Evolutionary conservation across 92 coral and sea anemone species (phyloP), one percentile per base, ranked within the genome.

Genomic region (Ricordea florida): DNA sequence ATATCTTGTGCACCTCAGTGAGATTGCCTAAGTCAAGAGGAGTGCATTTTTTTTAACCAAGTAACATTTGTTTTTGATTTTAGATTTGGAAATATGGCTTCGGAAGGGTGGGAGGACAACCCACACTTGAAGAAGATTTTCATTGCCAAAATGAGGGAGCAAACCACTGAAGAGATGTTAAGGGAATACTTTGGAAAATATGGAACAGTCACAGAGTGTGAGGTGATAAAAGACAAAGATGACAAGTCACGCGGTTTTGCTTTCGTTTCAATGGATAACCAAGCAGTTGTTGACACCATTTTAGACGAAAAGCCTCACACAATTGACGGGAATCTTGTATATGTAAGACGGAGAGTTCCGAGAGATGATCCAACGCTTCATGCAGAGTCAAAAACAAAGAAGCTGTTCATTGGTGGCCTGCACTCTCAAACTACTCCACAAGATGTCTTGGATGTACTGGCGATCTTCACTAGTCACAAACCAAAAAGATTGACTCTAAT

Each of bases 401-500:
- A 94, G 87, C 80, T 94, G 1, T 94, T 94, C 70, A 70, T 94
- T 21, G 98, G 98, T 5, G 98, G 98, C 4, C 57, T 94, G 31
- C 75, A 80, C 21, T 84, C 81, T 2, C 92, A 91, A 21, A 85
- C 86, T 6, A 50, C 90, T 0, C 90, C 85, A 56, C 61, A 77
- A 6, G 97, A 86, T 42, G 72, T 92, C 66, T 63, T 53, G 14
- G 84, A 79, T 24, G 89, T 82, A 13, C 53, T 94, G 49, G 86
- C 91, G 57, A 52, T 77, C 24, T 77, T 91, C 61, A 69, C 87
- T 56, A 78, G 77, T 11, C 68, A 72, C 53, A 79, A 65, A 21
- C 93, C 93, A 46, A 46, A 71, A 6, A 40, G 82, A 11, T 56
- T 91, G 55, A 80, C 71, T 33, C 49, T 91, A 8, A 91, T 86